Evolutionary conservation across 1,140 invertebrate genomes (phyloP), one percentile per base, ranked within the genome.

Genomic region (Atta cephalotes): DNA sequence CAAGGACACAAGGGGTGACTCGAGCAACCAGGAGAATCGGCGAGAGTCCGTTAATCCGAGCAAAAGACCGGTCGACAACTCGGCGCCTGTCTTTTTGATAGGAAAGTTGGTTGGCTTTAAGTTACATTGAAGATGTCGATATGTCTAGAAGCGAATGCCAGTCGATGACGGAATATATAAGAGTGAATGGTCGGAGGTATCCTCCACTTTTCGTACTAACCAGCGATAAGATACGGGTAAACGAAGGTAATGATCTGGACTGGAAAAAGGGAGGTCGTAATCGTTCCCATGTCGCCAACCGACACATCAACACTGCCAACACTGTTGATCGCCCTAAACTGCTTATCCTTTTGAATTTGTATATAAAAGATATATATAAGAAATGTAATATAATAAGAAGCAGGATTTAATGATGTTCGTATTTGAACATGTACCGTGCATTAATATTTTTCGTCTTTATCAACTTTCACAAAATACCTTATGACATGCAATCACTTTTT

Each of bases 221-320:
- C 77, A 80, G 89, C 91, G 92, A 93, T 94, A 93, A 93, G 91
- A 87, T 92, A 88, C 81, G 85, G 82, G 49, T 88, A 88, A 91
- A 91, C 89, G 88, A 84, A 91, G 92, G 92, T 92, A 93, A 94
- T 94, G 92, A 90, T 79, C 91, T 91, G 92, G 84, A 92, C 87
- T 74, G 81, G 85, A 89, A 92, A 91, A 92, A 88, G 88, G 74
- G 82, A 88, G 81, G 16, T 89, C 58, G 84, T 85, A 49, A 45
- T 51, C 21, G 10, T 68, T 56, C 28, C 71, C 84, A 81, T 89
- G 89, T 79, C 84, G 65, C 60, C 79, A 74, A 87, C 62, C 25
- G 31, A 6, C 39, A 35, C 53, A 39, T 88, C 85, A 58, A 45
- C 56, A 39, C 3, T 28, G n/a, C 6, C 31, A 3, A 35, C 51